phyloP scores from a whole-genome alignment of 1,140 invertebrate genomes.

The Goniozus legneri region DNA sequence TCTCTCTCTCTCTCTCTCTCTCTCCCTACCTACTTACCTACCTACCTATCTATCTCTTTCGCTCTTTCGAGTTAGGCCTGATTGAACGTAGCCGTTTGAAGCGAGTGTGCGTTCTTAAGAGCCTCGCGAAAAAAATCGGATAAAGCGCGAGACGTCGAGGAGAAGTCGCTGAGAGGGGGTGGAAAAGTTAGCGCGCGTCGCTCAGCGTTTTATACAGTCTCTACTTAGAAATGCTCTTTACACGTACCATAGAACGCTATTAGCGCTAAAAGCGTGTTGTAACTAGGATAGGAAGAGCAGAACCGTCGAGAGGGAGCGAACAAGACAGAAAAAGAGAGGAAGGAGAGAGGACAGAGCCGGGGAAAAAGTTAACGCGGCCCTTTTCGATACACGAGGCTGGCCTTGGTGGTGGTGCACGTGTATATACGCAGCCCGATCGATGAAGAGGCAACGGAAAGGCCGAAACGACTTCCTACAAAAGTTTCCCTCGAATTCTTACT shows the following conservation, averaged over 20 bases:
- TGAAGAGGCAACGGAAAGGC: background rate
- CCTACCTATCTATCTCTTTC: too few species aligned
- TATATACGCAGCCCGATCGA: background rate
- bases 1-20: slow-evolving; percentile 8
- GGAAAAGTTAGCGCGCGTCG: too few species aligned
- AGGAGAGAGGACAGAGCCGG: too few species aligned
- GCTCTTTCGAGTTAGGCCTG: too few species aligned
- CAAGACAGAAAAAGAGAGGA: too few species aligned
- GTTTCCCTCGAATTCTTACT: slow-evolving; percentile 7
- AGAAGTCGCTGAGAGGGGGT: too few species aligned
- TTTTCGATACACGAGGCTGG: background rate
- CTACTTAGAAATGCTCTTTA: slow-evolving; percentile 8
- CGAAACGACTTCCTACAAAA: background rate
- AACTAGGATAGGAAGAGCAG: background rate
- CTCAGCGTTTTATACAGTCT: slow-evolving; percentile 2
- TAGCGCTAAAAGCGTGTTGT: slow-evolving; percentile 1
- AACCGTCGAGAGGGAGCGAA: background rate
- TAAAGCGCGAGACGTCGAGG: too few species aligned
- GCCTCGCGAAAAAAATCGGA: too few species aligned
- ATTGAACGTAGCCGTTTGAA: too few species aligned
- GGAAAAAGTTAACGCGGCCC: background rate
- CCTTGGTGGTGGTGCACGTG: too few species aligned
- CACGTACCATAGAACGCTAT: background rate
- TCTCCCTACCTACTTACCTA: background rate
- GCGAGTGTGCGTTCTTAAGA: too few species aligned